Percentiles rank a stretch among this genome's conserved stretches.
phyloP scores from a whole-genome alignment of 2,888 invertebrate genomes.

The Drosophila austrosaltans region DNA sequence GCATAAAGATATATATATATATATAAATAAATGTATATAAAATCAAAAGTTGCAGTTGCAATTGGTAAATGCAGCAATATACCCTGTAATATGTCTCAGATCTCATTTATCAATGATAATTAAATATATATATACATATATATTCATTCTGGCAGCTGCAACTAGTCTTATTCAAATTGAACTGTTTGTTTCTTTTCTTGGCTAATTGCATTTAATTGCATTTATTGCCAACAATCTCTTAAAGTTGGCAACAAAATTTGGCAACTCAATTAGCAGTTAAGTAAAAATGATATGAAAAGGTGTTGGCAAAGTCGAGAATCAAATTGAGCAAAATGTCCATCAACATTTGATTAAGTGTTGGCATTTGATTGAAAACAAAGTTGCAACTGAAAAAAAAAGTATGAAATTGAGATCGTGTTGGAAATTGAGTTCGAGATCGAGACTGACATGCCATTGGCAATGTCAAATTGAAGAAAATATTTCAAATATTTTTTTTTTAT shows the following conservation, averaged over 20 bases:
- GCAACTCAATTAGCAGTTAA: conserved; percentile 41
- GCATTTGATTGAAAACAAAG: conserved; percentile 58
- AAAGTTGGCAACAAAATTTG: conserved; percentile 36
- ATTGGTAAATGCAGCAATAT: conserved; percentile 24
- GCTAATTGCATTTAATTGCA: conserved; percentile 69
- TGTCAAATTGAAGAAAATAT: conserved; percentile 3
- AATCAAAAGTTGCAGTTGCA: conserved; percentile 31
- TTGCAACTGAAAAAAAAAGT: conserved; percentile 32
- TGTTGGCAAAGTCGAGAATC: conserved; percentile 2
- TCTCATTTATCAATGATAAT: too few species aligned
- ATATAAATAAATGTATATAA: not conserved
- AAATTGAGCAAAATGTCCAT: conserved; percentile 24
- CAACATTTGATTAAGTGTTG: conserved; percentile 20
- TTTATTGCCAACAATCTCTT: conserved; percentile 57
- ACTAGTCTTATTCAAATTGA: conserved; percentile 53
- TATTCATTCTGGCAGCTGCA: not conserved
- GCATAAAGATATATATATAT: conserved; percentile 4
- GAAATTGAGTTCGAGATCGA: conserved; percentile 22
- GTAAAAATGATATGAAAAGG: conserved; percentile 9
- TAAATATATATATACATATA: not conserved
- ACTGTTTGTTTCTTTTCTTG: conserved; percentile 44
- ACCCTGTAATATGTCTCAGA: not conserved
- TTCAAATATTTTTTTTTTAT: not conserved
- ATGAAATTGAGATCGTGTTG: conserved; percentile 8
- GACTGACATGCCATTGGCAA: conserved; percentile 37